A percentile compares a stretch with the other conserved stretches of the same genome.
Evolutionary conservation across 2,888 invertebrate genomes (phyloP).

Genomic region (Drosophila meridionalis): DNA sequence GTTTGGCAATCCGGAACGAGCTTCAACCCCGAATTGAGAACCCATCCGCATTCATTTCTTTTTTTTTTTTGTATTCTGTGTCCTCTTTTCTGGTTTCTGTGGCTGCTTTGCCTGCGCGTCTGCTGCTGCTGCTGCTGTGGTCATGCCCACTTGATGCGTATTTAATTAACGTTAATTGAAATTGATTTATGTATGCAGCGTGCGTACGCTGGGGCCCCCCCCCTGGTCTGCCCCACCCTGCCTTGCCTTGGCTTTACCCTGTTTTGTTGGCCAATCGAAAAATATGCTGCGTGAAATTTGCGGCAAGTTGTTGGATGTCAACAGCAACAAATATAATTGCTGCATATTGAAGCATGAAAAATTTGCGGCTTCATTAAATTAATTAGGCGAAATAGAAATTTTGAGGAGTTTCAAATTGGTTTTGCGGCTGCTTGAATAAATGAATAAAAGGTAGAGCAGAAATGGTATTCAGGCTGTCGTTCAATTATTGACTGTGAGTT

Average conservation of each 20-base stretch:
- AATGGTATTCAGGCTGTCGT: not conserved
- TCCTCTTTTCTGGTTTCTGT: constrained; percentile 35
- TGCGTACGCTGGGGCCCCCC: constrained; percentile 49
- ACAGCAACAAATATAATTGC: constrained; percentile 33
- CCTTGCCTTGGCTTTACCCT: not conserved
- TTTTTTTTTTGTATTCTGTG: constrained; percentile 13
- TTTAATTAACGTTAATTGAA: constrained; percentile 84
- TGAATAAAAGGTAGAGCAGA: not conserved
- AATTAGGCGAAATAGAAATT: constrained; percentile 52
- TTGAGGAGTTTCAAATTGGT: not conserved
- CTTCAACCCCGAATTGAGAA: constrained; percentile 53
- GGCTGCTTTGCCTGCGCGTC: constrained; percentile 21
- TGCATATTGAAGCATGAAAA: constrained; percentile 59
- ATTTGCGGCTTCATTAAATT: constrained; percentile 62
- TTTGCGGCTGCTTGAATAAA: not conserved
- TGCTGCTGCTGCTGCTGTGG: constrained; percentile 57
- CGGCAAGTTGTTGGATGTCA: constrained; percentile 57
- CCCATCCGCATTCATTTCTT: constrained; percentile 18
- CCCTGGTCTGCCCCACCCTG: not conserved
- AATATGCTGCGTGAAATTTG: constrained; percentile 61
- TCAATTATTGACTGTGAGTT: not conserved
- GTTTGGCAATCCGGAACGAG: constrained; percentile 8
- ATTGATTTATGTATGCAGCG: constrained; percentile 82
- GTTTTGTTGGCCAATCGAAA: constrained; percentile 26
- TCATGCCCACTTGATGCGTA: constrained; percentile 82